Evolutionary conservation across 2,888 invertebrate genomes (phyloP).

Genomic region (Plebejus argus): DNA sequence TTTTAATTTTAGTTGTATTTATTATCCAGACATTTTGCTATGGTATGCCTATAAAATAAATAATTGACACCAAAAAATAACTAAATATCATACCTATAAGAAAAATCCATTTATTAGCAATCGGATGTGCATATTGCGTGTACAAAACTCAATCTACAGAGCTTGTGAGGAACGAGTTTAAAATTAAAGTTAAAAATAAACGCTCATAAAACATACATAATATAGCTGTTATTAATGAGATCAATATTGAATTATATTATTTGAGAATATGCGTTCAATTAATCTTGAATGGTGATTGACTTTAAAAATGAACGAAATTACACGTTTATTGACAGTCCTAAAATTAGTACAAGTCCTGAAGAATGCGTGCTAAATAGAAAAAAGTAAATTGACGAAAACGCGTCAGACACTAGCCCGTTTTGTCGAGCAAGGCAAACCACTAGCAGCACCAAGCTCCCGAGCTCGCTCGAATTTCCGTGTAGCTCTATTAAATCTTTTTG

Average conservation of each 20-base stretch:
- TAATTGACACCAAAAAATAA: no score
- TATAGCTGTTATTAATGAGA: not conserved
- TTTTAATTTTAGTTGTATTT: no score
- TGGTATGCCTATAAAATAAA: no score
- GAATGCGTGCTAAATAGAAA: conserved; percentile 28
- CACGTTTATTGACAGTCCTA: conserved; percentile 18
- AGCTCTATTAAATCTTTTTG: conserved; percentile 30
- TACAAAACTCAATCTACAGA: not conserved
- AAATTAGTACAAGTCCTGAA: not conserved
- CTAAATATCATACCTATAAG: not conserved
- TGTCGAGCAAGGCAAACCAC: conserved; percentile 44
- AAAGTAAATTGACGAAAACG: conserved; percentile 27
- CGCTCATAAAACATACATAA: not conserved
- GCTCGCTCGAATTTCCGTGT: conserved; percentile 23
- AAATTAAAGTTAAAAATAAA: not conserved
- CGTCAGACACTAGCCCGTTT: conserved; percentile 28
- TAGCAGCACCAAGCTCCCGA: conserved; percentile 32
- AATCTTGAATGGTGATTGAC: not conserved
- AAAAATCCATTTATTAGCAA: not conserved
- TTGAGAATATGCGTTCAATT: not conserved
- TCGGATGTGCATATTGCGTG: not conserved
- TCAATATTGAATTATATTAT: not conserved
- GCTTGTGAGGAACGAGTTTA: not conserved
- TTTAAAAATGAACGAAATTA: not conserved
- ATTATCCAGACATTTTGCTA: no score